These are phyloP conservation scores for Julus scanicus DNA, from an alignment of 2,888 invertebrate species.

Conservation along the genomic window DNA sequence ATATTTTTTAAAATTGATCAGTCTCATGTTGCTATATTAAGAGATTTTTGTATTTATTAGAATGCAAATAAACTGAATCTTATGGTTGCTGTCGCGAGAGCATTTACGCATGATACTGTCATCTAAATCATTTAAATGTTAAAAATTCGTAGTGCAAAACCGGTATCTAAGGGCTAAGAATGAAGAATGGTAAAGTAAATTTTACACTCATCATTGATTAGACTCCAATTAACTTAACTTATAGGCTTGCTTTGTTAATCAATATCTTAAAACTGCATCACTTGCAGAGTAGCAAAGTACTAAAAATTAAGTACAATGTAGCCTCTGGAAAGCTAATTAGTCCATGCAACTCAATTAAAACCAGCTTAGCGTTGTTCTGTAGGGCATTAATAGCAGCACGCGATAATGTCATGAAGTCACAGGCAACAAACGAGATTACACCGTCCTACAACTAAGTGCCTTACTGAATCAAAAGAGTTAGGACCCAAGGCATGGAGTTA, in stretches of 20 bases:
- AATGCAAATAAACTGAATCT: neutral
- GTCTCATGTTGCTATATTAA: neutral
- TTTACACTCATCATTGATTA: neutral
- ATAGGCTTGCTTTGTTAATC: neutral
- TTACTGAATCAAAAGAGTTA: no score
- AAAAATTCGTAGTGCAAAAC: no score
- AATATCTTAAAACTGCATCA: slow-evolving; percentile 8
- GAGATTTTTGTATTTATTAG: neutral
- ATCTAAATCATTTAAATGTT: neutral
- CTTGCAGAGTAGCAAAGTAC: neutral
- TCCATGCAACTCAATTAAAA: slow-evolving; percentile 3
- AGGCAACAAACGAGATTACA: neutral
- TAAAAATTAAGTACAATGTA: neutral
- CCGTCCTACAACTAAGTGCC: neutral
- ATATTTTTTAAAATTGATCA: no score
- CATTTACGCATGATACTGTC: neutral
- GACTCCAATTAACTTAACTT: neutral
- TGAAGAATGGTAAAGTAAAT: neutral
- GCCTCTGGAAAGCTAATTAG: slow-evolving; percentile 13
- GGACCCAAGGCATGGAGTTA: no score
- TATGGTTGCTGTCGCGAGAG: neutral
- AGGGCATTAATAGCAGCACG: neutral
- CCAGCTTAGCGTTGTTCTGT: neutral
- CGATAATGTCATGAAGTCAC: neutral
- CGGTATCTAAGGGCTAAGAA: neutral